A percentile compares a stretch with the other conserved stretches of the same genome.
Evolutionary conservation across 2,888 invertebrate genomes (phyloP).

Genomic region (Dasysyrphus tricinctus): DNA sequence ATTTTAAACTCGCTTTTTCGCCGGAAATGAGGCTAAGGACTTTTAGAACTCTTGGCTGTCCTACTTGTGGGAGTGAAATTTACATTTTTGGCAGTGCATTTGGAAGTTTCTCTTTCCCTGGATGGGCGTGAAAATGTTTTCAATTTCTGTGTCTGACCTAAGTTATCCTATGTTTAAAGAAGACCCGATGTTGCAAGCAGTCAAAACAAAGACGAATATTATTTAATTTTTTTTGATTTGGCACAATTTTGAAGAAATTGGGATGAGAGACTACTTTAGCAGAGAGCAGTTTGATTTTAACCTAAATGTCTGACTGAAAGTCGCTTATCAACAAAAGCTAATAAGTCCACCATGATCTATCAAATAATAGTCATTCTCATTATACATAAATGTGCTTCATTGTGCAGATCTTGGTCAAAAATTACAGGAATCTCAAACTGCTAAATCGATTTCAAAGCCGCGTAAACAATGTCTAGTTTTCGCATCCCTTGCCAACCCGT

Average conservation of each 20-base stretch:
- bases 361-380: no score
- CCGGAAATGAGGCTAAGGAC: slow-evolving; percentile 51
- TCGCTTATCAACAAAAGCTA: no score
- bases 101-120: neutral
- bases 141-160: slow-evolving; percentile 26
- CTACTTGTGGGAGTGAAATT: slow-evolving; percentile 18
- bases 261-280: no score
- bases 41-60: slow-evolving; percentile 13
- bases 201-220: neutral
- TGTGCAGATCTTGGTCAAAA: no score
- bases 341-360: no score
- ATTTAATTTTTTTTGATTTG: neutral
- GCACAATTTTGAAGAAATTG: neutral
- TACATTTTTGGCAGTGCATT: slow-evolving; percentile 28
- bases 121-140: slow-evolving; percentile 22
- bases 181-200: neutral
- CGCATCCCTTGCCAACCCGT: no score
- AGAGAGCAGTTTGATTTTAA: no score
- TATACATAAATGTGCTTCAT: no score
- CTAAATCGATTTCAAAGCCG: no score
- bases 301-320: no score
- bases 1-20: slow-evolving; percentile 2
- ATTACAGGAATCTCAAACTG: no score
- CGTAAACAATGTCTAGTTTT: no score
- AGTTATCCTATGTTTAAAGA: neutral